Percentiles rank a stretch among this genome's conserved stretches.
Evolutionary conservation across 2,888 invertebrate species (phyloP).

Genomic region (Pyrrhia umbra): DNA sequence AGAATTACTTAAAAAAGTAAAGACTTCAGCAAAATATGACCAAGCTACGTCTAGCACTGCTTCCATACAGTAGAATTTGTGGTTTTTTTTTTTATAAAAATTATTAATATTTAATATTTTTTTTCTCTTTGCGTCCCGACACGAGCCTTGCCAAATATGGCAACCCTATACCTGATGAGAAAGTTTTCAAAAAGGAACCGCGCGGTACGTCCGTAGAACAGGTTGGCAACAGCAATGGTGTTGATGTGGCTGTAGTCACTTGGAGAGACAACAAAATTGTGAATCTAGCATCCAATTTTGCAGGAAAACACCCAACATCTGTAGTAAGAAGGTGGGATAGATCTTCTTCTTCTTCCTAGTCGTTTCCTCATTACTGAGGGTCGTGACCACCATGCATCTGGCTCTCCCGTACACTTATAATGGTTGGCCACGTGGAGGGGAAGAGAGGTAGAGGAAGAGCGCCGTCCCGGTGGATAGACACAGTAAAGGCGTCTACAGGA

Average conservation of each 20-base stretch:
- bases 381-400: no score
- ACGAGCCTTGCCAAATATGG: conserved; percentile 13
- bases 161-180: conserved; percentile 58
- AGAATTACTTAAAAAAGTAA: conserved; percentile 8
- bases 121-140: conserved; percentile 4
- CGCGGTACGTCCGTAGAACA: conserved; percentile 26
- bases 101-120: no score
- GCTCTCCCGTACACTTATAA: no score
- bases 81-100: conserved; percentile 1
- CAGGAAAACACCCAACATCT: conserved; percentile 34
- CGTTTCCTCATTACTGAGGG: no score
- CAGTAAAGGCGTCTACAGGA: no score
- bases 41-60: conserved; percentile 15
- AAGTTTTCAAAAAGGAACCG: conserved; percentile 64
- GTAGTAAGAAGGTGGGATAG: conserved; percentile 18
- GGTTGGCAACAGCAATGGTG: conserved; percentile 12
- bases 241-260: conserved; percentile 21
- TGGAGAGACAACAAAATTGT: conserved; percentile 56
- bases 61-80: conserved; percentile 1
- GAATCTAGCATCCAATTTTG: conserved; percentile 56
- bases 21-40: conserved; percentile 10
- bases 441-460: no score
- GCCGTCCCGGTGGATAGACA: no score
- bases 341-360: no score
- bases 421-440: no score